Evolutionary conservation across 64 coral and sea anemone species (phyloP).

Genomic region (Exaiptasia diaphana): DNA sequence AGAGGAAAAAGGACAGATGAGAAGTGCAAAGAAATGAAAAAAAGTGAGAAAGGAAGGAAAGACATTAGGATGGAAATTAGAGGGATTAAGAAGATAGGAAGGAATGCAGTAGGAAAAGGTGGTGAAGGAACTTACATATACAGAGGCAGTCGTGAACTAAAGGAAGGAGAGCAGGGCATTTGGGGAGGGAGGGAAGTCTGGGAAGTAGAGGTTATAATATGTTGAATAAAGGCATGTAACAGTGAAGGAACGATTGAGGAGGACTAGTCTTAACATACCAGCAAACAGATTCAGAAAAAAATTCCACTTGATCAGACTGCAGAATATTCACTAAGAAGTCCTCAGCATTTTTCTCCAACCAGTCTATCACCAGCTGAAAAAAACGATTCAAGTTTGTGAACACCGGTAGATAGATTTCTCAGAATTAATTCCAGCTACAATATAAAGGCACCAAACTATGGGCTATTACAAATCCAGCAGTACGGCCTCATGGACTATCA

Average conservation of each 20-base stretch:
- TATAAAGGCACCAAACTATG: no score
- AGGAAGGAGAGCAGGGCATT: background rate
- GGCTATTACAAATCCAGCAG: no score
- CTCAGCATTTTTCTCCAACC: constrained; percentile 97
- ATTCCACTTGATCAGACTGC: constrained; percentile 88
- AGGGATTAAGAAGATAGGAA: no score
- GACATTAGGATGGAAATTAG: no score
- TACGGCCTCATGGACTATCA: no score
- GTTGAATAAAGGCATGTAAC: background rate
- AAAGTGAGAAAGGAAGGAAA: no score
- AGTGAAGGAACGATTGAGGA: no score
- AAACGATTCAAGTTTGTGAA: background rate
- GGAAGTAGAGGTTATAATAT: background rate
- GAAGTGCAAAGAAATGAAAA: no score
- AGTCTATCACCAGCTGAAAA: constrained; percentile 88
- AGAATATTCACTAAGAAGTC: constrained; percentile 74
- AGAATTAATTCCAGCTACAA: no score
- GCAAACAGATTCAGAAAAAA: constrained; percentile 82
- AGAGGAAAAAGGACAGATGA: no score
- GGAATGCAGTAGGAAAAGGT: no score
- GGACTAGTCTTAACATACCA: constrained; percentile 77
- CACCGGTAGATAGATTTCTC: background rate
- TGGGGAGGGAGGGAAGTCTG: background rate
- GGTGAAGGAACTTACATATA: no score
- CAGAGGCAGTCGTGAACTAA: background rate